Conservation (phyloP, 2,888 invertebrate species). For the Asteroscopus sphinx region DNA sequence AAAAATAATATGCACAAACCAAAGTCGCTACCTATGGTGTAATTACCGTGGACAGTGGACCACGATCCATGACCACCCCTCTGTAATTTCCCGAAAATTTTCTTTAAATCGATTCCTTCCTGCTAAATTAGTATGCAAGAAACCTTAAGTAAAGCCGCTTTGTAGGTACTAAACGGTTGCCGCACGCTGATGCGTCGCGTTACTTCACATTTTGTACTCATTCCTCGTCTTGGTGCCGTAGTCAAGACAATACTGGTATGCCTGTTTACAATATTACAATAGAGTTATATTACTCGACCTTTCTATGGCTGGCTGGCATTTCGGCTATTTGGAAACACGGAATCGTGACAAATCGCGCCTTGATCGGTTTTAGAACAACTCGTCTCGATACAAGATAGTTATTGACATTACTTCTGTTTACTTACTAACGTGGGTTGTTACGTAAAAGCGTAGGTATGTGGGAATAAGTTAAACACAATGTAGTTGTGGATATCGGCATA, state of each 20-base stretch:
- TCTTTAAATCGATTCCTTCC: constrained; percentile 52
- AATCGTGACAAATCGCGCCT: constrained; percentile 60
- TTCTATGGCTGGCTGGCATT: constrained; percentile 67
- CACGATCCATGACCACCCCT: constrained; percentile 66
- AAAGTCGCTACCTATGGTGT: constrained; percentile 1
- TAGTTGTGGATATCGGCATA: constrained; percentile 7
- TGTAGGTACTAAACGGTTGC: constrained; percentile 34
- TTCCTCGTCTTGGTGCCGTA: constrained; percentile 54
- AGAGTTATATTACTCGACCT: constrained; percentile 56
- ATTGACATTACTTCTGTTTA: constrained; percentile 35
- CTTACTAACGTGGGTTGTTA: constrained; percentile 21
- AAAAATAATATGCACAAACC: not conserved
- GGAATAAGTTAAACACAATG: constrained; percentile 17
- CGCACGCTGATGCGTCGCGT: constrained; percentile 41
- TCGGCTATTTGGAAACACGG: constrained; percentile 64
- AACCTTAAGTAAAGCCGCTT: constrained; percentile 39
- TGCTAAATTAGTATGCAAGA: constrained; percentile 41
- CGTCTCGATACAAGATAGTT: constrained; percentile 9
- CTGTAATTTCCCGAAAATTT: constrained; percentile 67
- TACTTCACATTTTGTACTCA: constrained; percentile 61
- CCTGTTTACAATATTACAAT: constrained; percentile 55
- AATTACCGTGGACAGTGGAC: constrained; percentile 37
- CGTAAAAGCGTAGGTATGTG: constrained; percentile 19
- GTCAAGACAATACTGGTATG: constrained; percentile 67
- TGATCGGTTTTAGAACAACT: constrained; percentile 45